phyloP scores from a whole-genome alignment of 2,113 vertebrate genomes.

The Corynorhinus townsendii region DNA sequence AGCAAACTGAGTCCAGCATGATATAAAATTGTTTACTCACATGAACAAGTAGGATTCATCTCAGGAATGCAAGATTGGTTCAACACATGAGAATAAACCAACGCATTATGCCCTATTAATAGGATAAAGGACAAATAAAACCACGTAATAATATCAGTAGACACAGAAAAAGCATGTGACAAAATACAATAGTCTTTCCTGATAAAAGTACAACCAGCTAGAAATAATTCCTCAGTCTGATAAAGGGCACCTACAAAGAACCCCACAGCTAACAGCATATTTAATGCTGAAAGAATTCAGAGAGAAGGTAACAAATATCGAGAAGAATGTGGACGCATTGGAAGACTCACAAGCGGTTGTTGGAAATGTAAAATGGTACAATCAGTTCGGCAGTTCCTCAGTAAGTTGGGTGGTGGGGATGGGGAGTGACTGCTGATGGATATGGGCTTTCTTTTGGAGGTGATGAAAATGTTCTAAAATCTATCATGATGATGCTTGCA shows the following conservation, averaged over 20 bases:
- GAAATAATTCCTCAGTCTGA: not conserved
- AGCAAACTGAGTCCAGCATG: not conserved
- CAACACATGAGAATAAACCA: not conserved
- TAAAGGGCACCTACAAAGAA: not conserved
- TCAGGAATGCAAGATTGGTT: not conserved
- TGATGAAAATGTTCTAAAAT: not conserved
- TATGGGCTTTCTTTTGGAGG: not conserved
- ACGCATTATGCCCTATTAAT: not conserved
- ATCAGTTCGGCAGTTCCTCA: not conserved
- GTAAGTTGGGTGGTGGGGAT: not conserved
- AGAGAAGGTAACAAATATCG: not conserved
- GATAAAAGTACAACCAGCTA: not conserved
- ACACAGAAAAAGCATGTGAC: not conserved
- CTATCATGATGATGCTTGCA: not conserved
- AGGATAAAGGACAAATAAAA: not conserved
- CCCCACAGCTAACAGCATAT: not conserved
- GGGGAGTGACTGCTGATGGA: not conserved
- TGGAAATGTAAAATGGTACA: not conserved
- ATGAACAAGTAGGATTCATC: not conserved
- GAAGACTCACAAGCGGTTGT: not conserved
- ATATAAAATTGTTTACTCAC: not conserved
- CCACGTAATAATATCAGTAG: not conserved
- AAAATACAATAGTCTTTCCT: not conserved
- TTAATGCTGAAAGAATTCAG: not conserved
- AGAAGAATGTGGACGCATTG: not conserved